Percentiles rank a stretch among this genome's conserved stretches.
phyloP scores from a whole-genome alignment of 2,113 vertebrate genomes.

The Glareola pratincola region DNA sequence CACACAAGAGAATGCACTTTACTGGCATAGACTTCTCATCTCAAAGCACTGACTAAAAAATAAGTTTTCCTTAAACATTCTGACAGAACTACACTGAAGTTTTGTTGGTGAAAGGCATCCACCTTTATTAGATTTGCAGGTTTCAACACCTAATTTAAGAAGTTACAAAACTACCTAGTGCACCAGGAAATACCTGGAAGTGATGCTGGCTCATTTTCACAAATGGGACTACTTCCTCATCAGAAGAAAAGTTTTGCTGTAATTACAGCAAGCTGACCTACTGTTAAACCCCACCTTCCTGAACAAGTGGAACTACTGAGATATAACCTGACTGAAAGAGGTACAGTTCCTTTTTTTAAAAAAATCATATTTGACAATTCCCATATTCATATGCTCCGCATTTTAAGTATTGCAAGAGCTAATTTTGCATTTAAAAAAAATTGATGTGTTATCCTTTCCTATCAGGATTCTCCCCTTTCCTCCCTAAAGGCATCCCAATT shows the following conservation, averaged over 20 bases:
- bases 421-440: neutral
- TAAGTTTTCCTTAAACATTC: neutral
- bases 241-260: neutral
- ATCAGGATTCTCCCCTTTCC: neutral
- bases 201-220: neutral
- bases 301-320: neutral
- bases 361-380: neutral
- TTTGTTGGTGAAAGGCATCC: neutral
- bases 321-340: neutral
- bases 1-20: neutral
- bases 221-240: neutral
- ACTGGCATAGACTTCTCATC: neutral
- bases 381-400: neutral
- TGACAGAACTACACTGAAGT: neutral
- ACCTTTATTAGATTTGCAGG: neutral
- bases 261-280: neutral
- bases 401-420: neutral
- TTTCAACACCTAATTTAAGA: neutral
- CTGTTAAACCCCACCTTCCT: neutral
- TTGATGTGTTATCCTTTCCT: neutral
- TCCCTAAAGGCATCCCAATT: neutral
- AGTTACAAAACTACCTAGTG: neutral
- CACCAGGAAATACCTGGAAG: neutral
- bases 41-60: neutral
- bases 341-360: neutral